Evolutionary conservation across 1,140 invertebrate species (phyloP), one percentile per base, ranked within the genome.

Genomic region (Anadara kagoshimensis): DNA sequence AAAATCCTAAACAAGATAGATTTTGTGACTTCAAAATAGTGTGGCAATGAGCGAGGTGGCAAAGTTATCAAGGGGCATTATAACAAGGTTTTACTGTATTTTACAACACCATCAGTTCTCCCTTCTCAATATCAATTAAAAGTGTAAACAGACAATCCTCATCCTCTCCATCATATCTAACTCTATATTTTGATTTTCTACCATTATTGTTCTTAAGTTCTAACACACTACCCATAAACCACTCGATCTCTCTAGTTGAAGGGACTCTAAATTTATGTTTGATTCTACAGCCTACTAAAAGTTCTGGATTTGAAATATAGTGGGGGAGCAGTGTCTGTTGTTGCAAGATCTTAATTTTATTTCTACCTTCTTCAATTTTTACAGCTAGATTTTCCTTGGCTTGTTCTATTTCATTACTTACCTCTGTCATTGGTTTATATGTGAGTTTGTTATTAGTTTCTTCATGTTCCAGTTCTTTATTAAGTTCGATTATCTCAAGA

Each of bases 381-480:
- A 47, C 16, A 12, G 22, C 43, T 22, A 63, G 3, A 12, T 5
- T 18, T 26, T 63, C 1, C 29, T 63, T 63, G 1, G 44, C 61
- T 49, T 8, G 3, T 5, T 47, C 1, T 26, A 63, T 63, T 16
- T 49, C 26, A 0, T 12, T 14, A 43, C n/a, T 3, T 0, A 16
- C 22, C 29, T 63, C 44, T 26, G 22, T 10, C 18, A 11, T 18
- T 4, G 61, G 8, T 14, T 47, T 26, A 18, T 63, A 63, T 16
- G 47, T 3, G 0, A 63, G 24, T 29, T 49, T 29, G 24, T 49
- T 49, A n/a, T 47, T 16, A 47, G 1, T 5, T 26, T 63, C 61
- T 14, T 26, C 16, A 49, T 24, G 22, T 63, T 63, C 61, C 24
- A 47, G 5, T 63, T 63, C 44, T 49, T 63, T 63, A 49, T 63